A percentile compares a stretch with the other conserved stretches of the same genome.
These are phyloP conservation scores for Orchesellides sinensis DNA, from an alignment of 2,888 invertebrate species.

Conservation along the genomic window DNA sequence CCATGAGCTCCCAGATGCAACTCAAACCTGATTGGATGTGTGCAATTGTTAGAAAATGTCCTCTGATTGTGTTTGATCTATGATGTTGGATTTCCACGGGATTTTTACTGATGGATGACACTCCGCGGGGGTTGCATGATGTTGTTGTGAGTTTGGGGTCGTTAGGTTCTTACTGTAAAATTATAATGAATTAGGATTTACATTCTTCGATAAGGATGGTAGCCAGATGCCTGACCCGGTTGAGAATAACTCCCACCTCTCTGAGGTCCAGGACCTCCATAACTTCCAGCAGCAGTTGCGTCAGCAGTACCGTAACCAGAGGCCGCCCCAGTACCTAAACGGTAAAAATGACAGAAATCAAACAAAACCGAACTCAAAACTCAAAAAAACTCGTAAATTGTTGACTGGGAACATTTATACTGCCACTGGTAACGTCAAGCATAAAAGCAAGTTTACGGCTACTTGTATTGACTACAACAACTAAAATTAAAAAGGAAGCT, in stretches of 20 bases:
- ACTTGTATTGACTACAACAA: neutral
- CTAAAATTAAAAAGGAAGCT: conserved; percentile 39
- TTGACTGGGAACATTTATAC: conserved; percentile 53
- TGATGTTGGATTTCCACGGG: conserved; percentile 60
- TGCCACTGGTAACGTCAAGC: conserved; percentile 61
- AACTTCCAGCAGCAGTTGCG: conserved; percentile 74
- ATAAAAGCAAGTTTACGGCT: conserved; percentile 7
- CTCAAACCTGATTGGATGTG: conserved; percentile 64
- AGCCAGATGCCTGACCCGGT: conserved; percentile 77
- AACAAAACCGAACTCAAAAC: conserved; percentile 56
- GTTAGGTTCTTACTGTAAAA: conserved; percentile 66
- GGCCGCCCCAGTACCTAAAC: conserved; percentile 73
- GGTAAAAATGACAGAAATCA: conserved; percentile 57
- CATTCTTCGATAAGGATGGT: conserved; percentile 80
- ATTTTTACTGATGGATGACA: conserved; percentile 48
- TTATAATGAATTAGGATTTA: conserved; percentile 72
- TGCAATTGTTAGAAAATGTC: conserved; percentile 59
- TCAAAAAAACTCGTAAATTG: conserved; percentile 5
- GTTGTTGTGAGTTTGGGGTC: conserved; percentile 57
- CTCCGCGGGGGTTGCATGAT: conserved; percentile 59
- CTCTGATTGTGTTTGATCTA: conserved; percentile 65
- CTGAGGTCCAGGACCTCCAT: conserved; percentile 78
- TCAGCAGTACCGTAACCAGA: conserved; percentile 75
- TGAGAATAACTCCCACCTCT: conserved; percentile 77
- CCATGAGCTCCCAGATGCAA: conserved; percentile 65